phyloP scores from a whole-genome alignment of 2,888 invertebrate species.

The Agrilus mali region DNA sequence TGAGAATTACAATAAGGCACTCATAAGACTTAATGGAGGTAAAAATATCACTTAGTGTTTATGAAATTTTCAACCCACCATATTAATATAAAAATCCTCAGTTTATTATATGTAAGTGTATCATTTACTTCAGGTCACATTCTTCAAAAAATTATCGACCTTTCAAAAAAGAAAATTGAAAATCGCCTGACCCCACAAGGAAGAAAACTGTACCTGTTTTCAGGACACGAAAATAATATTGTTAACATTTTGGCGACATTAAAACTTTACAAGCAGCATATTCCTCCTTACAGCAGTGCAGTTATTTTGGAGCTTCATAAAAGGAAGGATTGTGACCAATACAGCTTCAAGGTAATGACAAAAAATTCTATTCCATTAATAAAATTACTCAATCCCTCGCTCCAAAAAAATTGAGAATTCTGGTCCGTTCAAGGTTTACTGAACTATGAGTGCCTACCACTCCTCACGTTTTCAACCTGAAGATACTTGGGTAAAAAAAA shows the following conservation, averaged over 20 bases:
- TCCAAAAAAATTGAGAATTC: too few relatives aligned
- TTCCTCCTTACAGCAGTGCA: constrained; percentile 25
- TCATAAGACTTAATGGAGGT: constrained; percentile 28
- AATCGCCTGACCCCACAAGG: constrained; percentile 11
- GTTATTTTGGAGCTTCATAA: constrained; percentile 22
- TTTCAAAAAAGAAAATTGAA: constrained; percentile 17
- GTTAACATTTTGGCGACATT: constrained; percentile 21
- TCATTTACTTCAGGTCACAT: constrained; percentile 23
- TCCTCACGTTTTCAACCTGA: too few relatives aligned
- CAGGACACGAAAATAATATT: constrained; percentile 27
- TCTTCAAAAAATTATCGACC: constrained; percentile 23
- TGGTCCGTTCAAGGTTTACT: too few relatives aligned
- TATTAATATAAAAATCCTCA: too few relatives aligned
- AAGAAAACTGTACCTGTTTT: constrained; percentile 25
- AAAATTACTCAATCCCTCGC: too few relatives aligned
- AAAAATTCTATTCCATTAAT: too few relatives aligned
- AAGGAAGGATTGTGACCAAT: constrained; percentile 6
- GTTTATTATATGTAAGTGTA: too few relatives aligned
- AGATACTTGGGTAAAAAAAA: too few relatives aligned
- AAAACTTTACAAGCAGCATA: constrained; percentile 17
- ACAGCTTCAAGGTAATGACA: constrained; percentile 13
- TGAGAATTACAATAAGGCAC: constrained; percentile 18
- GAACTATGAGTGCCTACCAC: too few relatives aligned
- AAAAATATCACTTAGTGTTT: constrained; percentile 6
- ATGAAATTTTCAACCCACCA: too few relatives aligned